phyloP scores from a whole-genome alignment of 2,888 invertebrate species.

The Camponotus fellah region DNA sequence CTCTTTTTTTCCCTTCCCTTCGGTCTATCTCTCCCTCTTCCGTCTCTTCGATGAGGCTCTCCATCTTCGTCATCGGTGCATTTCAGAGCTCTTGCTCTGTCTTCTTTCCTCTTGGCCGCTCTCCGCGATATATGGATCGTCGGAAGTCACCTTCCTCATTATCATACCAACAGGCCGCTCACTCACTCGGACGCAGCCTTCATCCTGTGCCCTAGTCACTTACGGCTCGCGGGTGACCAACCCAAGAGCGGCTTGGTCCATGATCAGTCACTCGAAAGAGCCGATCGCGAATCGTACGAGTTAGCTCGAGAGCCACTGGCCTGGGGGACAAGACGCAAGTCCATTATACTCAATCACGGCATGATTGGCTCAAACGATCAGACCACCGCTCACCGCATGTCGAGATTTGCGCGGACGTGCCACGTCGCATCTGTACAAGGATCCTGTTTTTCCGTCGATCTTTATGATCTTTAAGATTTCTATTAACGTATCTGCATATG shows the following conservation, averaged over 20 bases:
- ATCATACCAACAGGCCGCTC: conserved; percentile 84
- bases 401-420: conserved; percentile 76
- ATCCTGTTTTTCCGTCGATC: conserved; percentile 63
- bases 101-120: conserved; percentile 71
- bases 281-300: conserved; percentile 63
- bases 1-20: conserved; percentile 65
- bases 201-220: conserved; percentile 85
- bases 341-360: conserved; percentile 86
- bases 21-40: conserved; percentile 42
- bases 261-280: conserved; percentile 61
- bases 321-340: conserved; percentile 86
- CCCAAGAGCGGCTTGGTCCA: conserved; percentile 75
- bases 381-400: conserved; percentile 83
- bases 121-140: conserved; percentile 83
- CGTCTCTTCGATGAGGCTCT: conserved; percentile 36
- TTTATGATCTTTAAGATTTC: neutral
- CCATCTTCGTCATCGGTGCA: conserved; percentile 66
- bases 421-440: conserved; percentile 76
- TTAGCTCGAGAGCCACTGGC: conserved; percentile 83
- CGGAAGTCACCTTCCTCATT: conserved; percentile 86
- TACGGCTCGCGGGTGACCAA: conserved; percentile 82
- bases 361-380: conserved; percentile 86
- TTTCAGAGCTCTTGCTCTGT: conserved; percentile 63
- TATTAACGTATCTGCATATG: neutral
- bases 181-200: conserved; percentile 84